phyloP scores from a whole-genome alignment of 2,113 vertebrate species.

The Actenoides lindsayi region DNA sequence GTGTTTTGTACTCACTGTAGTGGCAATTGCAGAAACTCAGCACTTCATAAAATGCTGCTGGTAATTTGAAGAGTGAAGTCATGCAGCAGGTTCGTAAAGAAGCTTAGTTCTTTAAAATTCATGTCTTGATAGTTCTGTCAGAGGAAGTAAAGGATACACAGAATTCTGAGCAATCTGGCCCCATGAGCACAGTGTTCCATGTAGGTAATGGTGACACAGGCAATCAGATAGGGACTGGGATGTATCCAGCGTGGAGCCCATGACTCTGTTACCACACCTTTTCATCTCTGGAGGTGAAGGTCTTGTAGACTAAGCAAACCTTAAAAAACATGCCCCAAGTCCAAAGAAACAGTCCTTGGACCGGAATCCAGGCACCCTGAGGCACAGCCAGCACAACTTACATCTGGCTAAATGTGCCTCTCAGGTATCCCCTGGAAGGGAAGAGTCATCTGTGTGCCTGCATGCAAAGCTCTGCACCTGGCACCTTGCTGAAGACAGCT shows the following conservation, averaged over 20 bases:
- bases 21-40: neutral
- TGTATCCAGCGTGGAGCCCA: neutral
- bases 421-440: neutral
- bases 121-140: neutral
- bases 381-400: neutral
- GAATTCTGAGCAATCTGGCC: neutral
- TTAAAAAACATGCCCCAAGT: neutral
- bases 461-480: neutral
- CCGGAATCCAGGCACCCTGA: neutral
- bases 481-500: neutral
- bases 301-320: neutral
- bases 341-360: neutral
- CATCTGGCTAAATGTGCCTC: rapidly evolving
- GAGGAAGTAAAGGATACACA: neutral
- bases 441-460: neutral
- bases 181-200: neutral
- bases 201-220: neutral
- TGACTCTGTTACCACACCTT: neutral
- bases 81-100: neutral
- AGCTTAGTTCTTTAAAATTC: neutral
- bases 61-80: neutral
- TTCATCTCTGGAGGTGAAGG: neutral
- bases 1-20: neutral
- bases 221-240: neutral
- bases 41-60: neutral